Percentiles rank a stretch among this genome's conserved stretches.
These are phyloP conservation scores for Psittacula cyanocephala DNA, from an alignment of 2,113 vertebrate species.

Conservation along the genomic window DNA sequence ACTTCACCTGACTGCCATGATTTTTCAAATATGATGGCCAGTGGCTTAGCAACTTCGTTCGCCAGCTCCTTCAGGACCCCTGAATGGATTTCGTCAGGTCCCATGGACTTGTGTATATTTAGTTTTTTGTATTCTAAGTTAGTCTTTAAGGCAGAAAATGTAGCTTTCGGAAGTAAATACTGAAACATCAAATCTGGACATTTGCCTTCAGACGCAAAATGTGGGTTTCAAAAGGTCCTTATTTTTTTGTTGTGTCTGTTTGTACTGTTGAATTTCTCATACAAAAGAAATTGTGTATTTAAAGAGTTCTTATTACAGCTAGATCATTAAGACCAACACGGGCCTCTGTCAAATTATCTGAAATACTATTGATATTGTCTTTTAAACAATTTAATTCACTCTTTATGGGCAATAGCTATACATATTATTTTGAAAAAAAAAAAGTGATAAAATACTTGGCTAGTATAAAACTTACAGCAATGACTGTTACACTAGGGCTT, in stretches of 20 bases:
- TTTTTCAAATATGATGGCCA: too few relatives aligned
- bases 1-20: too few relatives aligned
- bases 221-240: background rate
- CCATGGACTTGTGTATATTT: too few relatives aligned
- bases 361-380: background rate
- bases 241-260: background rate
- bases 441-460: background rate
- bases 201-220: background rate
- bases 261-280: background rate
- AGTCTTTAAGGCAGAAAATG: background rate
- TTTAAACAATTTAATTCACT: background rate
- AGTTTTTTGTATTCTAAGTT: background rate
- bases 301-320: background rate
- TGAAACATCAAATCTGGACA: background rate
- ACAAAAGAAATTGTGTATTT: background rate
- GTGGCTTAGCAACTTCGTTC: too few relatives aligned
- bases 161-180: background rate
- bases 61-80: too few relatives aligned
- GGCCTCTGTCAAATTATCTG: background rate
- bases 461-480: background rate
- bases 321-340: background rate
- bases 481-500: background rate
- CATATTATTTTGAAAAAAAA: background rate
- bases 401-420: background rate
- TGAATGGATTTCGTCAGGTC: too few relatives aligned